Evolutionary conservation across 2,797 vertebrate species (phyloP), one percentile per base, ranked within the genome.

Genomic region (Parambassis ranga): DNA sequence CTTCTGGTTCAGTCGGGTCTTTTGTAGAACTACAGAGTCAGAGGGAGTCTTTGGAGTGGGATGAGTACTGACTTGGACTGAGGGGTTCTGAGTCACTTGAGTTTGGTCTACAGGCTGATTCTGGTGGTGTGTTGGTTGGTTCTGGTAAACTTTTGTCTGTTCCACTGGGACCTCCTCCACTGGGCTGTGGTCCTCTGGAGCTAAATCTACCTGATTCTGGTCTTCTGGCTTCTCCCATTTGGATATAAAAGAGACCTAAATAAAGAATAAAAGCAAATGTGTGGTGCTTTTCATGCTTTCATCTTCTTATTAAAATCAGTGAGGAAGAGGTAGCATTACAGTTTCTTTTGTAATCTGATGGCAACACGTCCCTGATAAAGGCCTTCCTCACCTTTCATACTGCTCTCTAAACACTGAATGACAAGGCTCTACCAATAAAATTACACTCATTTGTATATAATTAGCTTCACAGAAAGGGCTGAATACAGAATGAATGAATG

Each of bases 141-240:
- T 85, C 73, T 91, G 89, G 75, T 89, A 90, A 62, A 90, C 86
- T 67, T 64, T 77, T 61, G 88, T 91, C 76, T 90, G 88, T 55
- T 91, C 89, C 9, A 46, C 46, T 8, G 85, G 84, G 59, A 84
- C 47, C 65, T 89, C 87, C 70, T 90, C 89, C 16, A 84, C 81
- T 2, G 86, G 86, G 49, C 83, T 89, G 53, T 90, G 76, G 47
- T 86, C 79, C 22, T 86, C 86, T 13, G 59, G 30, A 16, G 30
- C 16, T n/a, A 76, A 8, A 35, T 82, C 77, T 41, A 84, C 4
- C 31, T 59, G 64, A 44, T 84, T 85, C 47, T 50, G 75, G 41
- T 49, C 70, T 32, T 79, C 70, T n/a, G 70, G 52, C 15, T 48
- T 81, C 61, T 77, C 64, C 53, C 51, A 47, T 36, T 24, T 65